These are phyloP conservation scores for Staurois parvus DNA, from an alignment of 2,797 vertebrate genomes.

Conservation along the genomic window DNA sequence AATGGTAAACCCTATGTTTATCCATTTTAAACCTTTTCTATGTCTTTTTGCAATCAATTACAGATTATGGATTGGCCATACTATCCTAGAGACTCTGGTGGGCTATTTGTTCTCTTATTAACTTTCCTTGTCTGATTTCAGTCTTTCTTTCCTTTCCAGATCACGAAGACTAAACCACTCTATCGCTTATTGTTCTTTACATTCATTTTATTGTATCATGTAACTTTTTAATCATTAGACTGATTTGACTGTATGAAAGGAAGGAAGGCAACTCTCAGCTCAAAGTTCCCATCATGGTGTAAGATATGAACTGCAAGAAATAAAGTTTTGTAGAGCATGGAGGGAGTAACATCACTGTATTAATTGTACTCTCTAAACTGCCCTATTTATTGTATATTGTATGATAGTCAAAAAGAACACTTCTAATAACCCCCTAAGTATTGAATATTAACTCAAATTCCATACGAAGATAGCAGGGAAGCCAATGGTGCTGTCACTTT, in stretches of 20 bases:
- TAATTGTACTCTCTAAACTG: too few relatives aligned
- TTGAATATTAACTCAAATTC: too few relatives aligned
- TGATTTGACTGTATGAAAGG: neutral
- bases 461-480: too few relatives aligned
- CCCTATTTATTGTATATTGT: too few relatives aligned
- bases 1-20: conserved; percentile 15
- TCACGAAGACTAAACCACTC: neutral
- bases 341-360: too few relatives aligned
- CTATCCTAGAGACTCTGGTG: conserved; percentile 4
- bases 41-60: conserved; percentile 9
- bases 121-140: conserved; percentile 9
- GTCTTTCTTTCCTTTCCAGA: neutral
- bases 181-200: neutral
- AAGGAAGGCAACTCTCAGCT: too few relatives aligned
- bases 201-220: neutral
- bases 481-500: too few relatives aligned
- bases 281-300: too few relatives aligned
- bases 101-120: neutral
- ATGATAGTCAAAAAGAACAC: too few relatives aligned
- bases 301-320: too few relatives aligned
- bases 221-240: neutral
- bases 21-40: conserved; percentile 9
- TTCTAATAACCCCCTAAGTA: too few relatives aligned
- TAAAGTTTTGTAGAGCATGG: too few relatives aligned
- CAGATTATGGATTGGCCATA: conserved; percentile 2